Base-by-base conservation (phyloP, 2,113 vertebrate species). In the Percina caprodes region DNA sequence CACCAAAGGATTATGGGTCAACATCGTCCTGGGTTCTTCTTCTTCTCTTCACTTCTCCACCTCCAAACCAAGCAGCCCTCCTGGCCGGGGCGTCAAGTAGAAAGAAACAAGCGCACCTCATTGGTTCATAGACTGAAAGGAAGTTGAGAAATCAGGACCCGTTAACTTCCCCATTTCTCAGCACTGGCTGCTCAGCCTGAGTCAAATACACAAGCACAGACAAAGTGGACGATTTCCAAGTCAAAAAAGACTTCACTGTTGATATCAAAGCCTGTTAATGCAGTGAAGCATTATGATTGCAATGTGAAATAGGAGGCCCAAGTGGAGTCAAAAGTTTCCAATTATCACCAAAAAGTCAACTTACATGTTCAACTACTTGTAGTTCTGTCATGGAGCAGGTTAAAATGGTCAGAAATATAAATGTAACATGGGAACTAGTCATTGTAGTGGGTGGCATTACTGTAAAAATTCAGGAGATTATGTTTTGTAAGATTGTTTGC, bases 21-120 rank as follows among this genome's bases (percentile, higher is more conserved):
- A 69, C 58, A 52, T 93, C 13, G n/a, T 69, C 61, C 79, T 89
- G 21, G 60, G 63, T 19, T 42, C 71, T 62, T 10, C 56, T 3
- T 24, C 65, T 30, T 67, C 51, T 4, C 56, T 24, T 30, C 69
- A 42, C 12, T 45, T 48, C 15, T 49, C 62, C 67, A 54, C 63
- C 23, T 69, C 81, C 55, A 90, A 90, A 66, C 59, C 51, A 12
- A n/a, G 24, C 75, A 59, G 55, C 30, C 82, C 85, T 9, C 74
- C 88, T 1, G 59, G 86, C 75, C 73, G 24, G 13, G 58, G 61
- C 12, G 61, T 82, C 77, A 93, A 92, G 90, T 91, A 93, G 73
- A 66, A 3, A 21, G 65, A 54, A 59, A 59, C 55, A 4, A 85
- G 48, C 19, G 8, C 65, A 33, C 60, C 26, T 74, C 1, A 2